Conservation (phyloP, 2,888 invertebrate species). For the Dicyrtoma fusca region DNA sequence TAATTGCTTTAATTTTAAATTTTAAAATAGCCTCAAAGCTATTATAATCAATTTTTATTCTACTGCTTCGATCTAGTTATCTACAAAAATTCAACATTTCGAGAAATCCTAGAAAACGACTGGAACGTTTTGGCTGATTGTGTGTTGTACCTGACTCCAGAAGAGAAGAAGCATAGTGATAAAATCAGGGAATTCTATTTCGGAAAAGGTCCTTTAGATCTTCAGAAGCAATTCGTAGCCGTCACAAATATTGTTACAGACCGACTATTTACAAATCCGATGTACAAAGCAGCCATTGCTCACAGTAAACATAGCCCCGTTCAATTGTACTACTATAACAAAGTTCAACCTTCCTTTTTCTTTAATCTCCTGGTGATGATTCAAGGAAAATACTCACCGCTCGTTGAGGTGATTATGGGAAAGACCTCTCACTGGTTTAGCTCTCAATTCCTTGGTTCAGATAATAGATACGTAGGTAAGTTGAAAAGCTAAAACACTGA, state of each 20-base stretch:
- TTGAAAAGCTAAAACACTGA: no score
- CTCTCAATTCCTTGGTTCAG: neutral
- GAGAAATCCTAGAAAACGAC: slow-evolving; percentile 1
- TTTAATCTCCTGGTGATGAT: neutral
- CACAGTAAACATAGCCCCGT: slow-evolving; percentile 15
- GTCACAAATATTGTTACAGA: neutral
- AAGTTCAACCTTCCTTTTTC: neutral
- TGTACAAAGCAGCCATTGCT: neutral
- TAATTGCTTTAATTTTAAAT: no score
- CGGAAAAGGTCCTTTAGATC: slow-evolving; percentile 9
- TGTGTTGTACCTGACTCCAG: neutral
- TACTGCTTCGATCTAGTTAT: slow-evolving; percentile 12
- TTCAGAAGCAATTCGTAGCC: neutral
- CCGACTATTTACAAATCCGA: slow-evolving; percentile 5
- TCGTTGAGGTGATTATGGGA: slow-evolving; percentile 4
- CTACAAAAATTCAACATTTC: slow-evolving; percentile 18
- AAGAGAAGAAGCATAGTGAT: slow-evolving; percentile 3
- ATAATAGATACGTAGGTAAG: no score
- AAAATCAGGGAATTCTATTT: slow-evolving; percentile 32
- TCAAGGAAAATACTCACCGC: slow-evolving; percentile 7
- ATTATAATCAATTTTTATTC: no score
- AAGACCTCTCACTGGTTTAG: neutral
- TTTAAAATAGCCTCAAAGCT: no score
- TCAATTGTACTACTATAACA: slow-evolving; percentile 21
- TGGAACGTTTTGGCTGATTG: slow-evolving; percentile 23